These are phyloP conservation scores for Vimba vimba DNA, from an alignment of 2,113 vertebrate genomes.

Conservation along the genomic window DNA sequence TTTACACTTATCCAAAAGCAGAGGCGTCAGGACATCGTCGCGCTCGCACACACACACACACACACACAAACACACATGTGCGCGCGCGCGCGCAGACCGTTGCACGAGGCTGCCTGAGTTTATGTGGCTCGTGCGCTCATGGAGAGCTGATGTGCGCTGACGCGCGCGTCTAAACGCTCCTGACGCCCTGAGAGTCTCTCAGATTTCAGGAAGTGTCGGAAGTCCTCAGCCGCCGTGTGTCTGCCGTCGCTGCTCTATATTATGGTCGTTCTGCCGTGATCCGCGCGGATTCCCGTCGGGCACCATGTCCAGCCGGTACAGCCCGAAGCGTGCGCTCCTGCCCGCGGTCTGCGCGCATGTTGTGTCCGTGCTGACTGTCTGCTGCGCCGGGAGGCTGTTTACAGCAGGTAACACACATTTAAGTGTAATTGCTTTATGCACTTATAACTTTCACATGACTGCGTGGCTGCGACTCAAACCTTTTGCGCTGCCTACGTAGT, in stretches of 20 bases:
- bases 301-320: slow-evolving; percentile 81
- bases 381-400: slow-evolving; percentile 46
- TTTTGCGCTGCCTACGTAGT: background rate
- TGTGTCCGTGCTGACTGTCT: slow-evolving; percentile 55
- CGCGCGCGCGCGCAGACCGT: background rate
- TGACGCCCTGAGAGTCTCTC: slow-evolving; percentile 17
- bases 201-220: slow-evolving; percentile 32
- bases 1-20: background rate
- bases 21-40: background rate
- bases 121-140: background rate
- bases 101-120: background rate
- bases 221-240: slow-evolving; percentile 4
- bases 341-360: slow-evolving; percentile 62
- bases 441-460: slow-evolving; percentile 32
- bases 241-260: slow-evolving; percentile 6
- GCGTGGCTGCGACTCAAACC: background rate
- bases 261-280: slow-evolving; percentile 73
- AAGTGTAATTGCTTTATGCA: slow-evolving; percentile 54
- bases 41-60: too few relatives aligned
- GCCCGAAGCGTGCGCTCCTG: slow-evolving; percentile 68
- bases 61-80: too few relatives aligned
- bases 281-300: slow-evolving; percentile 72
- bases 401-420: slow-evolving; percentile 59
- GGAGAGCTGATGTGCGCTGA: slow-evolving; percentile 41
- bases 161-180: background rate